phyloP scores from a whole-genome alignment of 2,888 invertebrate species.

The Napeogenes sylphis region DNA sequence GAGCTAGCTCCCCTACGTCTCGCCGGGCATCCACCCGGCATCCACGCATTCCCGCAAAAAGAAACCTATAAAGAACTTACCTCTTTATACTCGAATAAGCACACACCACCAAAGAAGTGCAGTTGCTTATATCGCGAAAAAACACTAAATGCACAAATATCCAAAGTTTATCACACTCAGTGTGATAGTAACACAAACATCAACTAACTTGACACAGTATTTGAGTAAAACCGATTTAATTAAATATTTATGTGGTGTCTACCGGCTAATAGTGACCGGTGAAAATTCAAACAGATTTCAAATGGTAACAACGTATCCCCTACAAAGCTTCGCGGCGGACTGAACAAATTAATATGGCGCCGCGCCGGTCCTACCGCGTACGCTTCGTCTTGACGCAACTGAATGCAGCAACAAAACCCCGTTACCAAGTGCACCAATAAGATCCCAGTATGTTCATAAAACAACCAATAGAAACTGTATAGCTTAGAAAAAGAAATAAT shows the following conservation, averaged over 20 bases:
- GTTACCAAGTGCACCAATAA: constrained; percentile 54
- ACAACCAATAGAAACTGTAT: constrained; percentile 44
- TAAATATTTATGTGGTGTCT: constrained; percentile 24
- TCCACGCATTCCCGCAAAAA: constrained; percentile 37
- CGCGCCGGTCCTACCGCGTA: constrained; percentile 55
- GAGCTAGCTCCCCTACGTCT: constrained; percentile 57
- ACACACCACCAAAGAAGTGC: constrained; percentile 64
- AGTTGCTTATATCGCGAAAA: constrained; percentile 68
- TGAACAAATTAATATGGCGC: constrained; percentile 67
- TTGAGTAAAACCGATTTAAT: constrained; percentile 28
- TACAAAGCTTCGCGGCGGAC: constrained; percentile 69
- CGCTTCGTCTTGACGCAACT: constrained; percentile 52
- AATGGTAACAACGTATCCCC: constrained; percentile 44
- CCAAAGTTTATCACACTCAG: constrained; percentile 46
- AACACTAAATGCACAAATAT: constrained; percentile 59
- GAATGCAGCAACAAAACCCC: constrained; percentile 57
- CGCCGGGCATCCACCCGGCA: constrained; percentile 37
- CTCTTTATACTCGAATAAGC: constrained; percentile 68
- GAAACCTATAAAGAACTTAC: constrained; percentile 61
- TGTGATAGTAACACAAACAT: constrained; percentile 55
- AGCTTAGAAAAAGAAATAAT: background rate
- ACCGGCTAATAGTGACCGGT: constrained; percentile 53
- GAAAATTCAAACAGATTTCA: constrained; percentile 39
- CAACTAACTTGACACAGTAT: constrained; percentile 60
- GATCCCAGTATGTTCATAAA: constrained; percentile 26